phyloP scores from a whole-genome alignment of 2,113 vertebrate genomes.

The Rhinogobius similis region DNA sequence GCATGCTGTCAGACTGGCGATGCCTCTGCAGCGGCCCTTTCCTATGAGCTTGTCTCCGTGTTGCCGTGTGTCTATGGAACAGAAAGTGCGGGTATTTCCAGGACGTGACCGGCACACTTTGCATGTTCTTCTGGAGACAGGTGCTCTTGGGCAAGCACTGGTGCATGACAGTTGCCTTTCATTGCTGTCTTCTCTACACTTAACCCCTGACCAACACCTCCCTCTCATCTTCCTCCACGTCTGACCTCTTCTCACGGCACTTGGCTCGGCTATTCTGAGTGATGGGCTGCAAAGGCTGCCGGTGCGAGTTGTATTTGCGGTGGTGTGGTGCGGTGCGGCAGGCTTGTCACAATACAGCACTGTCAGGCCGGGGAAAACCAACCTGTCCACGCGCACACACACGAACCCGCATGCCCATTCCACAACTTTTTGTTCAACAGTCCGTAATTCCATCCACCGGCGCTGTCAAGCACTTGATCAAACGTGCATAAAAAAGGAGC shows the following conservation, averaged over 20 bases:
- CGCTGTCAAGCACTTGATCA: conserved; percentile 87
- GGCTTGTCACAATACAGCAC: conserved; percentile 86
- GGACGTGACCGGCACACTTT: conserved; percentile 87
- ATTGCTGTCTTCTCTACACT: conserved; percentile 90
- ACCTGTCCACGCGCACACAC: conserved; percentile 71
- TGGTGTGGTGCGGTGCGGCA: conserved; percentile 70
- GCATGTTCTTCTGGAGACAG: conserved; percentile 89
- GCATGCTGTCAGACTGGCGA: conserved; percentile 91
- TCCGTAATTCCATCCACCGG: conserved; percentile 86
- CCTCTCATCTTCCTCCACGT: conserved; percentile 58
- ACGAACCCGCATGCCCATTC: conserved; percentile 17
- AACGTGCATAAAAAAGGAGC: conserved; percentile 83
- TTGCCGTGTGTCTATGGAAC: conserved; percentile 69
- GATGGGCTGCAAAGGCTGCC: conserved; percentile 82
- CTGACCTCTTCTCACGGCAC: conserved; percentile 77
- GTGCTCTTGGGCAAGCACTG: conserved; percentile 85
- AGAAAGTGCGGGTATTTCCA: conserved; percentile 63
- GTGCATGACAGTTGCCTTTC: conserved; percentile 99
- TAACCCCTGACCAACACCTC: conserved; percentile 90
- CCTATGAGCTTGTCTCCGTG: conserved; percentile 81
- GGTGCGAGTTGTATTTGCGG: conserved; percentile 42
- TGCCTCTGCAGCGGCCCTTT: conserved; percentile 77
- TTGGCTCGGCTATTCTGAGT: conserved; percentile 80
- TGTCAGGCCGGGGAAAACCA: conserved; percentile 82
- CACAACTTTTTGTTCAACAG: conserved; percentile 86